Evolutionary conservation across 2,888 invertebrate species (phyloP), one percentile per base, ranked within the genome.

Genomic region (Chloroclysta siterata): DNA sequence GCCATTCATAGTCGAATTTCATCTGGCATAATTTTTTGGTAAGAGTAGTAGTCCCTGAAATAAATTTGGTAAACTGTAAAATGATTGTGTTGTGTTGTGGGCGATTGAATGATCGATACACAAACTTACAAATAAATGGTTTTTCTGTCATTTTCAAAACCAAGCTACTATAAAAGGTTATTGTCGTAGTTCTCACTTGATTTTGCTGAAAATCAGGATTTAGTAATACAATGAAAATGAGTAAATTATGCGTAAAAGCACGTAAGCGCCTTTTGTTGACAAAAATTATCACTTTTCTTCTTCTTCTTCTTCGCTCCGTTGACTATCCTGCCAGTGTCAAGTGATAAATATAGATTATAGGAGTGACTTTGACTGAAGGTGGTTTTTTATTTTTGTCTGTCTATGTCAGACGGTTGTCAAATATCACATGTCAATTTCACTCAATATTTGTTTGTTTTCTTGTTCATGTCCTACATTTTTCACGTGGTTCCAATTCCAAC

Each of bases 1-100:
- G 77, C 83, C 83, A 84, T 54, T 91, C 89, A 74, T 93, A 83
- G 72, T 90, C 81, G 60, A 92, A 90, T 60, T 92, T 83, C 48
- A 92, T 72, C 66, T 86, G 76, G 60, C 93, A 84, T 66, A 93
- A 76, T 67, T 79, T 85, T 66, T 80, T 86, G 17, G 82, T 88
- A n/a, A 89, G 79, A 55, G 87, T 84, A 44, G 85, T 76, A 6
- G 88, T 86, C 92, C 93, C 93, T 93, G 58, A 63, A 72, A 65
- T 29, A 10, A 64, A 64, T 53, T 13, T 33, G 36, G 41, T 50
- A 5, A 44, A 28, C 3, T 33, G 22, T 22, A 3, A 22, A 22
- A 22, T 22, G 22, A 33, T 8, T 33, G 4, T 33, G 33, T 33
- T 33, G 8, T 33, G 33, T 33, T 33, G 2, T 33, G 5, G 5